Percentiles rank a stretch among this genome's conserved stretches.
These are phyloP conservation scores for Drosophila ironensis DNA, from an alignment of 1,140 invertebrate species.

Conservation along the genomic window DNA sequence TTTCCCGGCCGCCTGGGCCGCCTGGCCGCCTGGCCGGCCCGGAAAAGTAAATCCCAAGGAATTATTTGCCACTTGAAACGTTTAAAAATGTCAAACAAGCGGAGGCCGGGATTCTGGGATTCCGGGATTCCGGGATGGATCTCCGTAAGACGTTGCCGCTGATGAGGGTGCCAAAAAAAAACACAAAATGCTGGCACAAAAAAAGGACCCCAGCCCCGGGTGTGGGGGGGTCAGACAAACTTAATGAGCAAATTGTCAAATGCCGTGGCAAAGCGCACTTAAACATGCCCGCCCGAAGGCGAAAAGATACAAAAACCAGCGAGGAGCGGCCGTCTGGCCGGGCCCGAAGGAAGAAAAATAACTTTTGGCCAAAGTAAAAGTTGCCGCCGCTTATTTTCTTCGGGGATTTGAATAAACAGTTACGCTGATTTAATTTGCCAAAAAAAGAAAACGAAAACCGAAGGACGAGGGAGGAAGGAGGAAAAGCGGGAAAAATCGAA, in stretches of 20 bases:
- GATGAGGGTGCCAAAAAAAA: slow-evolving; percentile 57
- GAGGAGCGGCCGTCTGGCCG: slow-evolving; percentile 1
- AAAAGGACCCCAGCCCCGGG: not conserved
- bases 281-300: slow-evolving; percentile 55
- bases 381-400: slow-evolving; percentile 57
- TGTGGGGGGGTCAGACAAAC: slow-evolving; percentile 70
- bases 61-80: slow-evolving; percentile 81
- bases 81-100: slow-evolving; percentile 81
- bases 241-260: slow-evolving; percentile 82
- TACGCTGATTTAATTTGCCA: slow-evolving; percentile 81
- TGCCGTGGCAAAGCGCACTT: slow-evolving; percentile 77
- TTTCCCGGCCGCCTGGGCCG: too few relatives aligned
- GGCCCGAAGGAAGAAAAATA: slow-evolving; percentile 54
- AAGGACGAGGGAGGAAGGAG: not conserved
- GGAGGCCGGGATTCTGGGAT: not conserved
- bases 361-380: slow-evolving; percentile 68
- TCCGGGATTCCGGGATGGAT: not conserved
- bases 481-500: slow-evolving; percentile 5
- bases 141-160: slow-evolving; percentile 37
- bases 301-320: slow-evolving; percentile 22
- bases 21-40: too few relatives aligned
- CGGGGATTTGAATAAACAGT: slow-evolving; percentile 82
- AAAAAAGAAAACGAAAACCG: not conserved
- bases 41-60: slow-evolving; percentile 76
- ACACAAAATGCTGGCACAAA: not conserved